Percentiles rank a stretch among this genome's conserved stretches.
These are phyloP conservation scores for Drosophila putrida DNA, from an alignment of 2,888 invertebrate genomes.

Conservation along the genomic window DNA sequence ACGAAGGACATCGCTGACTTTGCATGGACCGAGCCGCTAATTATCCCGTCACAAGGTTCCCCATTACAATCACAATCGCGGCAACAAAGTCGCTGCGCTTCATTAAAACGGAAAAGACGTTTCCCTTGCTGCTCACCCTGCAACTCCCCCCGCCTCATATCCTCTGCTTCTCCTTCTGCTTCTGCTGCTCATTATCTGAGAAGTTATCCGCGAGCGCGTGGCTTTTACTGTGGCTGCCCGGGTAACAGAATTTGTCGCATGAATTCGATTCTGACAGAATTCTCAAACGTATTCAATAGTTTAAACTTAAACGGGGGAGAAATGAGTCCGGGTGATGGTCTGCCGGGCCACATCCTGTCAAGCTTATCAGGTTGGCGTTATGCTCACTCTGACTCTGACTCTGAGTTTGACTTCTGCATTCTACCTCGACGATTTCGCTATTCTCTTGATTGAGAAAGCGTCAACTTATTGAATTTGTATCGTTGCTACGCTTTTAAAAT, in stretches of 20 bases:
- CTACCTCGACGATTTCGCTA: conserved; percentile 38
- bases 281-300: conserved; percentile 64
- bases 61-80: conserved; percentile 7
- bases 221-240: conserved; percentile 46
- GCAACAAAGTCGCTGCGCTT: conserved; percentile 72
- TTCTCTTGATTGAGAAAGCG: conserved; percentile 34
- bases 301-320: conserved; percentile 23
- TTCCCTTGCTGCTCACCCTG: not conserved
- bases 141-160: not conserved
- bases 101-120: conserved; percentile 80
- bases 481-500: conserved; percentile 58
- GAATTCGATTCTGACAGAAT: conserved; percentile 39
- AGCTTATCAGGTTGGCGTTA: conserved; percentile 70
- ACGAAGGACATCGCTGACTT: conserved; percentile 70
- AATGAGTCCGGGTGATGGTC: conserved; percentile 8
- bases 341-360: conserved; percentile 62
- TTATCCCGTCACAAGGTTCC: conserved; percentile 68
- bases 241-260: conserved; percentile 64
- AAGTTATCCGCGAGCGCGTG: conserved; percentile 67
- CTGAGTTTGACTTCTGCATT: conserved; percentile 54
- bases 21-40: conserved; percentile 82
- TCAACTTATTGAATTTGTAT: conserved; percentile 55
- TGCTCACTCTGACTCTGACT: conserved; percentile 24
- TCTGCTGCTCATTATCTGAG: conserved; percentile 73
- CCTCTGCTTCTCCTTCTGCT: not conserved